A percentile compares a stretch with the other conserved stretches of the same genome.
phyloP scores from a whole-genome alignment of 2,888 invertebrate species.

The Cheiracanthium punctorium region DNA sequence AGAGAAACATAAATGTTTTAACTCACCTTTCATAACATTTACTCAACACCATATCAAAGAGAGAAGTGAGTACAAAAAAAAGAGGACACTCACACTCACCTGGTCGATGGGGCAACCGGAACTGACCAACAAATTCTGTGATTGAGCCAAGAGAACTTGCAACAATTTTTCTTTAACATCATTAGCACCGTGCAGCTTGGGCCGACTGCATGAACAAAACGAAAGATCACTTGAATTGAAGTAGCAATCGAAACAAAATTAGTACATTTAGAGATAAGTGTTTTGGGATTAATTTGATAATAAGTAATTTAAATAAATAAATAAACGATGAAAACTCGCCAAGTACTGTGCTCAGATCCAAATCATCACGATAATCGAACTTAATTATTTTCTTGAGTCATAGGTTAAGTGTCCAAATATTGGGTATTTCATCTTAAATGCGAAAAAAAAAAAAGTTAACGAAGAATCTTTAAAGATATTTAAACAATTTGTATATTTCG shows the following conservation, averaged over 20 bases:
- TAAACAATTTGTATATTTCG: no score
- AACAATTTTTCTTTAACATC: constrained; percentile 96
- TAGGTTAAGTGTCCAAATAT: no score
- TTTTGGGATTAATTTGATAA: neutral
- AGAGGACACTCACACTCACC: constrained; percentile 80
- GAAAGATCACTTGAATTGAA: constrained; percentile 15
- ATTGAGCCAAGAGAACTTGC: constrained; percentile 90
- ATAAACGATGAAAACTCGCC: neutral
- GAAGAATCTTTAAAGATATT: no score
- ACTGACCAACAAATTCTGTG: constrained; percentile 88
- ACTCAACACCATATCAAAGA: neutral
- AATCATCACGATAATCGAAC: no score
- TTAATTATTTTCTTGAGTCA: no score
- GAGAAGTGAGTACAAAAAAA: neutral
- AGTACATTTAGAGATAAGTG: constrained; percentile 2
- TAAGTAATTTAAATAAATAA: constrained; percentile 3
- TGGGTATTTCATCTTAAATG: no score
- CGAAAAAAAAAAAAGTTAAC: no score
- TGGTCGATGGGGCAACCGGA: constrained; percentile 96
- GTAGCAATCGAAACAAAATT: constrained; percentile 6
- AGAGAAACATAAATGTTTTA: neutral
- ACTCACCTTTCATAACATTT: constrained; percentile 30
- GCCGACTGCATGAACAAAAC: constrained; percentile 67
- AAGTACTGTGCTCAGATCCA: constrained; percentile 22
- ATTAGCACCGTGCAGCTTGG: constrained; percentile 75